These are phyloP conservation scores for Pachyseris speciosa DNA, from an alignment of 64 coral and sea anemone species.

Conservation along the genomic window DNA sequence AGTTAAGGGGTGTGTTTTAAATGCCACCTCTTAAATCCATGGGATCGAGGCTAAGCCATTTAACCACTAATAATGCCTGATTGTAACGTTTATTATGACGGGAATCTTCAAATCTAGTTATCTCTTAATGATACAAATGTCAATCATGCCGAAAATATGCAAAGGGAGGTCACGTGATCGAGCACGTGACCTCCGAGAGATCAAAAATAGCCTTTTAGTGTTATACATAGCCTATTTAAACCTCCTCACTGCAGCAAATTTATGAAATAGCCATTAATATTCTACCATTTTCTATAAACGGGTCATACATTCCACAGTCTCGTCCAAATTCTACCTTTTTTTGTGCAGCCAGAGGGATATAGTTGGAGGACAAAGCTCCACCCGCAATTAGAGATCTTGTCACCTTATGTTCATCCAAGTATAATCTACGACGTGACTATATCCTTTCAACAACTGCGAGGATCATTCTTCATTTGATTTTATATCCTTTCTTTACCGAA, in stretches of 20 bases:
- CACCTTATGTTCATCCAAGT: too few relatives aligned
- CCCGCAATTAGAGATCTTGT: too few relatives aligned
- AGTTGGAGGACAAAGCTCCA: too few relatives aligned
- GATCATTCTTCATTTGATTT: too few relatives aligned
- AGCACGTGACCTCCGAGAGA: neutral
- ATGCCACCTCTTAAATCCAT: constrained; percentile 2
- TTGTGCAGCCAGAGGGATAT: neutral
- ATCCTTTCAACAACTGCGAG: too few relatives aligned
- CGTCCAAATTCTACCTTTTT: neutral
- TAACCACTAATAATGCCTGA: constrained; percentile 6
- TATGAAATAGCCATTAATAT: constrained; percentile 22
- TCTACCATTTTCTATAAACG: constrained; percentile 22
- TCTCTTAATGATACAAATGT: neutral
- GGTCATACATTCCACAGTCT: constrained; percentile 7
- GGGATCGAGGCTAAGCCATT: constrained; percentile 7
- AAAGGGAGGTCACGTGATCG: constrained; percentile 5
- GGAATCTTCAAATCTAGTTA: constrained; percentile 20
- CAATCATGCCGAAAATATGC: neutral
- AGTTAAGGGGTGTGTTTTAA: constrained; percentile 34
- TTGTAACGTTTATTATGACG: constrained; percentile 6
- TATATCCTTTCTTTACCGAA: too few relatives aligned
- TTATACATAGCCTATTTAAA: constrained; percentile 3
- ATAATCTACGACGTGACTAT: too few relatives aligned
- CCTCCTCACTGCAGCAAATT: neutral
- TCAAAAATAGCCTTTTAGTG: constrained; percentile 17